These are phyloP conservation scores for Clarias fuscus DNA, from an alignment of 2,797 vertebrate species.

Conservation along the genomic window DNA sequence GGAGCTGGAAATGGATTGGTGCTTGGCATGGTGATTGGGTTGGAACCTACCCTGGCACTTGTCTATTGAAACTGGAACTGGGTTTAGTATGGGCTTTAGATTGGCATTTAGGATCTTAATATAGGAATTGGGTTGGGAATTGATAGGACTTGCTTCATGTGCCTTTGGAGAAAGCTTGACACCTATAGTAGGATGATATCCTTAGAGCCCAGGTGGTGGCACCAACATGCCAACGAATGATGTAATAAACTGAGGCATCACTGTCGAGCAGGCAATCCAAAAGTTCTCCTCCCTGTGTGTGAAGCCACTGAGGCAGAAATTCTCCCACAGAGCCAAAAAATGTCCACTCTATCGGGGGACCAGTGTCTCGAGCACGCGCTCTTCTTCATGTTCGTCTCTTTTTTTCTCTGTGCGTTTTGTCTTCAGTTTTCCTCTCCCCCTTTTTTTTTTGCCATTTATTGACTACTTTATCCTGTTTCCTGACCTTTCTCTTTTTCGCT, in stretches of 20 bases:
- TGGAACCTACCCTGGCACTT: too few relatives aligned
- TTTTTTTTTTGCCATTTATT: background rate
- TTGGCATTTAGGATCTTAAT: too few relatives aligned
- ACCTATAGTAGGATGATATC: too few relatives aligned
- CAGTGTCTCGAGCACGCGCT: background rate
- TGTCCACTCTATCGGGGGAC: slow-evolving; percentile 52
- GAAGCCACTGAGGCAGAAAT: background rate
- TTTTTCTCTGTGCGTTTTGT: background rate
- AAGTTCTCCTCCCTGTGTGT: background rate
- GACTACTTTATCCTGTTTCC: background rate
- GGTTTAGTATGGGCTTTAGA: too few relatives aligned
- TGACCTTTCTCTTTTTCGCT: background rate
- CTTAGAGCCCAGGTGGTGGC: too few relatives aligned
- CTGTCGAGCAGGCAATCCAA: background rate
- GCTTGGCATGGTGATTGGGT: too few relatives aligned
- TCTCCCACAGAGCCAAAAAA: slow-evolving; percentile 39
- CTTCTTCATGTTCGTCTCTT: background rate
- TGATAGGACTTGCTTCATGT: too few relatives aligned
- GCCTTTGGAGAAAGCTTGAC: too few relatives aligned
- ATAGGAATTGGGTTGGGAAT: too few relatives aligned
- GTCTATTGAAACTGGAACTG: too few relatives aligned
- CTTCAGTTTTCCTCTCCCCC: background rate
- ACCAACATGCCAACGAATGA: background rate
- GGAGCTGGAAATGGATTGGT: too few relatives aligned
- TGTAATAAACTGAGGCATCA: background rate